Percentiles rank a stretch among this genome's conserved stretches.
These are phyloP conservation scores for Maniola jurtina DNA, from an alignment of 1,140 invertebrate species.

Conservation along the genomic window DNA sequence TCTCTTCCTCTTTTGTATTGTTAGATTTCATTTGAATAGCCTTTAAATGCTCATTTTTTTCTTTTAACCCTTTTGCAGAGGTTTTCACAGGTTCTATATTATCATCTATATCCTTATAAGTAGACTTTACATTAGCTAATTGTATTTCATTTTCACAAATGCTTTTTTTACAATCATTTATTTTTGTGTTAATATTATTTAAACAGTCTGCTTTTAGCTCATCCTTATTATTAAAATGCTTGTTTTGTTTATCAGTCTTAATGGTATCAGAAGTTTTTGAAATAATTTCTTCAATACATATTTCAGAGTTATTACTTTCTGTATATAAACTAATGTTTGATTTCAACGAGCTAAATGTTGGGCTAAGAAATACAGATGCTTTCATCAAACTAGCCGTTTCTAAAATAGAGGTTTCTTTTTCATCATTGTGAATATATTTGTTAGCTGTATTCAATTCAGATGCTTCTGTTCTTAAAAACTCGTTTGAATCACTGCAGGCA, in stretches of 20 bases:
- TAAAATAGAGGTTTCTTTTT: constrained; percentile 52
- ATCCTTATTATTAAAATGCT: neutral
- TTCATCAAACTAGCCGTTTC: constrained; percentile 69
- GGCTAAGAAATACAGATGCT: constrained; percentile 64
- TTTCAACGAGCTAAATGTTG: constrained; percentile 46
- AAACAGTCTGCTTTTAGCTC: neutral
- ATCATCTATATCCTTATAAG: neutral
- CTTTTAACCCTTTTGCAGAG: neutral
- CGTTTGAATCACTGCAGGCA: neutral
- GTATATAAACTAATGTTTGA: constrained; percentile 15
- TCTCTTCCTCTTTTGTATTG: too few species aligned
- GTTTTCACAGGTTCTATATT: neutral
- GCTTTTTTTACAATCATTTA: neutral
- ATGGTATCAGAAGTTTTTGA: neutral
- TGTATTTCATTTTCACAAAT: neutral
- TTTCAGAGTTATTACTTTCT: neutral
- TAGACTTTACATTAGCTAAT: neutral
- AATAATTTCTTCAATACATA: neutral
- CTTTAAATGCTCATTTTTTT: neutral
- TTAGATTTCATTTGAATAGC: too few species aligned
- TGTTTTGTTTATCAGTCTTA: neutral
- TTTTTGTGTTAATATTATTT: neutral
- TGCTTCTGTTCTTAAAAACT: neutral
- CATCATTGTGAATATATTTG: neutral
- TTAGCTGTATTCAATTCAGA: neutral